A percentile compares a stretch with the other conserved stretches of the same genome.
These are phyloP conservation scores for Thaumatotibia leucotreta DNA, from an alignment of 1,140 invertebrate genomes.

Conservation along the genomic window DNA sequence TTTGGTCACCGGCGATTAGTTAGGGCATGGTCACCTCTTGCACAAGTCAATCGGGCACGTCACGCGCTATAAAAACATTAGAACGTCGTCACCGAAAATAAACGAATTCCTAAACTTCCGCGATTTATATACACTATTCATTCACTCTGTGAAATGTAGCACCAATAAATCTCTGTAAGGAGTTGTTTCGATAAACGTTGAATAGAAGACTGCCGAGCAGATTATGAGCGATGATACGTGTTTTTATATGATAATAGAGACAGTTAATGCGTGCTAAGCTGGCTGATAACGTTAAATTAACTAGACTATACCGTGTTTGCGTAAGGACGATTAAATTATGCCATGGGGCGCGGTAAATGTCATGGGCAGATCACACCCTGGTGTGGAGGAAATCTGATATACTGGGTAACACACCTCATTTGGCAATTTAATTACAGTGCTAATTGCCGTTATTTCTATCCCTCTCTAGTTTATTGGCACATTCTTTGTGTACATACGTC, in stretches of 20 bases:
- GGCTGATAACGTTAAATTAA: constrained; percentile 8
- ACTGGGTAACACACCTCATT: neutral
- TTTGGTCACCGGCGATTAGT: neutral
- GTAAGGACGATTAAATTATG: neutral
- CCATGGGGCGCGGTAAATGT: constrained; percentile 1
- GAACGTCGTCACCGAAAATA: constrained; percentile 12
- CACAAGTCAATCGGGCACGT: constrained; percentile 34
- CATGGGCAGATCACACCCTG: constrained; percentile 9
- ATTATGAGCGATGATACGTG: constrained; percentile 11
- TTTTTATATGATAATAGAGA: constrained; percentile 8
- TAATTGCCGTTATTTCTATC: neutral
- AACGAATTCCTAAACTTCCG: constrained; percentile 12
- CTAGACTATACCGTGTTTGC: neutral
- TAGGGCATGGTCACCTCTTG: constrained; percentile 25
- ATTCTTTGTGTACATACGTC: neutral
- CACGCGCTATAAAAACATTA: constrained; percentile 19
- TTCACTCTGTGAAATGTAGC: neutral
- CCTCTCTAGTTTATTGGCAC: neutral
- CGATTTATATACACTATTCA: neutral
- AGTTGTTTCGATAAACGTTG: neutral
- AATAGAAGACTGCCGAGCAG: neutral
- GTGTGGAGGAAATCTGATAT: neutral
- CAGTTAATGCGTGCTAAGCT: constrained; percentile 2
- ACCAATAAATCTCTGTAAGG: neutral
- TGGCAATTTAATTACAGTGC: neutral